Conservation (phyloP, 92 coral and sea anemone genomes). For the Palythoa grandiflora region DNA sequence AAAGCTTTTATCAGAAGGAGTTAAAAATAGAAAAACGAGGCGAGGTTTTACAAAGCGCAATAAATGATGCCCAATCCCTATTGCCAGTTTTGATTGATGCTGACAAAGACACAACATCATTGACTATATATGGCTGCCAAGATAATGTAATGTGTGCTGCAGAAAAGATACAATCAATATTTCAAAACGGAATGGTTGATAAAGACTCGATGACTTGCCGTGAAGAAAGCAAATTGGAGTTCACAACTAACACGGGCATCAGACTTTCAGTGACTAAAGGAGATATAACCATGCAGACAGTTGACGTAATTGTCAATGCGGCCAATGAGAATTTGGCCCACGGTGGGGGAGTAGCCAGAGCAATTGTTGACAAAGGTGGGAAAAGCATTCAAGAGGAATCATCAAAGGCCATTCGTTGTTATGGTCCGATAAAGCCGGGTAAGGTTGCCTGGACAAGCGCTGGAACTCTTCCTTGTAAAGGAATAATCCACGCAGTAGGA, state of each 20-base stretch:
- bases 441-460: constrained; percentile 44
- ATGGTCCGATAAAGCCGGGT: constrained; percentile 19
- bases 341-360: constrained; percentile 52
- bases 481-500: constrained; percentile 57
- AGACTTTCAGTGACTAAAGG: constrained; percentile 52
- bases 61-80: neutral
- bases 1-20: neutral
- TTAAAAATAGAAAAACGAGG: neutral
- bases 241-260: constrained; percentile 22
- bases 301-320: constrained; percentile 59
- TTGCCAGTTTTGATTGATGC: constrained; percentile 22
- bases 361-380: constrained; percentile 55
- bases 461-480: constrained; percentile 52
- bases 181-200: neutral
- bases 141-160: neutral
- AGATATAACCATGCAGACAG: constrained; percentile 53
- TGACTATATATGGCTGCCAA: constrained; percentile 19
- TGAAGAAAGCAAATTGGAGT: constrained; percentile 5
- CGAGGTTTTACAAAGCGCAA: constrained; percentile 3
- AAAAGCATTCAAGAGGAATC: constrained; percentile 42
- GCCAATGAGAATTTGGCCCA: constrained; percentile 42
- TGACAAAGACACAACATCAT: neutral
- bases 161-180: neutral
- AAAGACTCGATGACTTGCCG: neutral
- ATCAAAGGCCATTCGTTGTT: neutral